A percentile compares a stretch with the other conserved stretches of the same genome.
Conservation (phyloP, 2,797 vertebrate genomes). For the Pachyuromys duprasi region DNA sequence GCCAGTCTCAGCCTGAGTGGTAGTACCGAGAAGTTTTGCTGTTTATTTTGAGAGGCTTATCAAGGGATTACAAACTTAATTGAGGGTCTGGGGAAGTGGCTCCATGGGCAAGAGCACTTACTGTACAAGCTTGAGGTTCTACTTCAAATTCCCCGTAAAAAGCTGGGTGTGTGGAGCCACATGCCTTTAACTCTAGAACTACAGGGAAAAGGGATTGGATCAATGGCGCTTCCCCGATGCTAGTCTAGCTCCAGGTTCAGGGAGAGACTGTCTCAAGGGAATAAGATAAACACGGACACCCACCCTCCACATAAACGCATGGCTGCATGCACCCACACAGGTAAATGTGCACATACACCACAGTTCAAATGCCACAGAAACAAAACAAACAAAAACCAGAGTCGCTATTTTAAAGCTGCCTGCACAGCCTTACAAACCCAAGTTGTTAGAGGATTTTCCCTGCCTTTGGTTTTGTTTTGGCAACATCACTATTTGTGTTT, state of each 20-base stretch:
- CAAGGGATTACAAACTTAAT: not conserved
- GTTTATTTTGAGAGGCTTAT: slow-evolving; percentile 26
- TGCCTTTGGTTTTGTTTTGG: not conserved
- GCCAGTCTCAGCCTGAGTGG: not conserved
- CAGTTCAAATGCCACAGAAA: not conserved
- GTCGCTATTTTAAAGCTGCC: not conserved
- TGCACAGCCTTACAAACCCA: not conserved
- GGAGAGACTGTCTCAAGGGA: not conserved
- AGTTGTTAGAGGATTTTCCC: not conserved
- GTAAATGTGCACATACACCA: not conserved
- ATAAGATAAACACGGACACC: not conserved
- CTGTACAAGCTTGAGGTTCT: not conserved
- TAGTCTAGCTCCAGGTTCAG: not conserved
- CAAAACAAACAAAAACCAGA: not conserved
- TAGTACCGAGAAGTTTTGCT: not conserved
- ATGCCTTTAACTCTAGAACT: no score
- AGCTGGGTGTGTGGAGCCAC: not conserved
- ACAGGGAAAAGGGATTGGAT: not conserved
- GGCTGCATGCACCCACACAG: not conserved
- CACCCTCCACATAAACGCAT: not conserved
- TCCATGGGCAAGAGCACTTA: not conserved
- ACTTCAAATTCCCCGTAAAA: not conserved
- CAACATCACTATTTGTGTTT: not conserved
- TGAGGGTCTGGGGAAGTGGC: not conserved
- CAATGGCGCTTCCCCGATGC: no score